A percentile compares a stretch with the other conserved stretches of the same genome.
phyloP scores from a whole-genome alignment of 2,797 vertebrate genomes.

The Psittacula derbiana region DNA sequence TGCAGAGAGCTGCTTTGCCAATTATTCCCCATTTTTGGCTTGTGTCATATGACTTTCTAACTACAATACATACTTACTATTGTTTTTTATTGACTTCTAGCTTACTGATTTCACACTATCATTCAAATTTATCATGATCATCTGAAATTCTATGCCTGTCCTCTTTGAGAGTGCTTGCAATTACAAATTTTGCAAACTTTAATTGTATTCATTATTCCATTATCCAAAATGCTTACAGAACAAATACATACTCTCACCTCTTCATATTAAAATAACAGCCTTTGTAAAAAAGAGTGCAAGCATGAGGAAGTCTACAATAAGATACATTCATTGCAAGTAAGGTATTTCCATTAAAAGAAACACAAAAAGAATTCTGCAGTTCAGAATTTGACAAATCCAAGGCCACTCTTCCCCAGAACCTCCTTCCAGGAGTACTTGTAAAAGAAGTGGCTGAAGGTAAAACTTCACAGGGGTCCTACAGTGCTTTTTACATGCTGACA shows the following conservation, averaged over 20 bases:
- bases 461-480: background rate
- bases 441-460: background rate
- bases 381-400: background rate
- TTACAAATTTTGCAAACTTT: background rate
- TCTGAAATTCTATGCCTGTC: background rate
- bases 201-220: background rate
- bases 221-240: background rate
- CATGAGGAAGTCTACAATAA: background rate
- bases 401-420: background rate
- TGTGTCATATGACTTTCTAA: background rate
- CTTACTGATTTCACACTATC: conserved; percentile 10
- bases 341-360: background rate
- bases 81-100: background rate
- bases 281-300: background rate
- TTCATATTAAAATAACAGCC: background rate
- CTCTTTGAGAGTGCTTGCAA: background rate
- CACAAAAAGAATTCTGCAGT: background rate
- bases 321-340: background rate
- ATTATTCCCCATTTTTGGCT: background rate
- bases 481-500: background rate
- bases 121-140: background rate
- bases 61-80: background rate
- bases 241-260: background rate
- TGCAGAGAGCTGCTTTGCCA: background rate
- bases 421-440: background rate